Evolutionary conservation across 2,113 vertebrate species (phyloP), one percentile per base, ranked within the genome.

Genomic region (Paralichthys olivaceus): DNA sequence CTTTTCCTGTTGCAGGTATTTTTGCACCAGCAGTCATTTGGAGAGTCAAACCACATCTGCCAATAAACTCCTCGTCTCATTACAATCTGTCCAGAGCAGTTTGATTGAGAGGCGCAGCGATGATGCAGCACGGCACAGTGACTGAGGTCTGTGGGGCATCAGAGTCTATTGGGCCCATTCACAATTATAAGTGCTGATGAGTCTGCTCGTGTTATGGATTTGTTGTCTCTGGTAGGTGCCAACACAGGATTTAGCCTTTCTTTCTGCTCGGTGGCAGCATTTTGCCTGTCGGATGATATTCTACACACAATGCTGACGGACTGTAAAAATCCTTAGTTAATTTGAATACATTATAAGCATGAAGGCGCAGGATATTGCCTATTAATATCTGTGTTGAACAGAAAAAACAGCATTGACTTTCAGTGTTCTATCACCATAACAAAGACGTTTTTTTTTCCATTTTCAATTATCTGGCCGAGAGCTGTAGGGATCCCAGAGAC

Each of bases 391-490:
- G 28, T 11, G 20, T 40, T 11, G 2, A 70, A 12, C 54, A 73
- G 53, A 58, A 79, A 47, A 49, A 66, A 72, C 32, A 59, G 43
- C 7, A 7, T 3, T 49, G 64, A 56, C 53, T 69, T 87, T 80
- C 53, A 69, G 43, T 40, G 32, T 22, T 59, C 6, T 60, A 40
- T 76, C 54, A 66, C 82, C 81, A 25, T 60, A 51, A 84, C 62
- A 86, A 72, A 84, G 58, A 66, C 58, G 1, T 58, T 72, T 47
- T 73, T 59, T 77, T 69, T 74, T 49, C 74, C 28, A 65, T 69
- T 84, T 87, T 87, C 86, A 86, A 84, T 87, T 77, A 84, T 77
- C 73, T 76, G 75, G 47, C 75, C 79, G 49, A 75, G 68, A 87
- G 77, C 85, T 80, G 57, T 76, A 54, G 64, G 74, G 81, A 85